These are phyloP conservation scores for Elaphurus davidianus DNA, from an alignment of 2,113 vertebrate species.

Conservation along the genomic window DNA sequence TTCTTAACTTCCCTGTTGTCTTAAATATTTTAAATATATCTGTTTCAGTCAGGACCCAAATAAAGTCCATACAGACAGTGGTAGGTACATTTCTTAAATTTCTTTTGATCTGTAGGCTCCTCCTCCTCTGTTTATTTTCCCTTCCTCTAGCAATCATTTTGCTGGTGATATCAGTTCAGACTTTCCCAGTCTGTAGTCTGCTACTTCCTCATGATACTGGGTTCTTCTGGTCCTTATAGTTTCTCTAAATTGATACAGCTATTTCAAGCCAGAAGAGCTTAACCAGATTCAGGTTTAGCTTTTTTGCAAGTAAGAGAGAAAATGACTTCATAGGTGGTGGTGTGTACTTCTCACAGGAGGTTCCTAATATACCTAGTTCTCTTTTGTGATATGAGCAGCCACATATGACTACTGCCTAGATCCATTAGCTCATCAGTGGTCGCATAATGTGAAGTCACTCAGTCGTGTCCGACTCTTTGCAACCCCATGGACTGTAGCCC, in stretches of 20 bases:
- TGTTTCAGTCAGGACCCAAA: neutral
- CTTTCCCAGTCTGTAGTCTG: constrained; percentile 3
- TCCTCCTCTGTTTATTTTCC: neutral
- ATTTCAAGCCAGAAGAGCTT: constrained; percentile 18
- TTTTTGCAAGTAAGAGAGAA: neutral
- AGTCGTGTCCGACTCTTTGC: too few species aligned
- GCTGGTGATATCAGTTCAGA: neutral
- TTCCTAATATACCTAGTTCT: neutral
- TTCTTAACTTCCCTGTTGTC: neutral
- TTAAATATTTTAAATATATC: constrained; percentile 14
- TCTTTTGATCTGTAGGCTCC: neutral
- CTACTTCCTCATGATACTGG: neutral
- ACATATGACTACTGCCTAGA: neutral
- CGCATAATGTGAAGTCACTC: neutral
- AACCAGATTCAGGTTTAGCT: neutral
- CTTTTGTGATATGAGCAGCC: neutral
- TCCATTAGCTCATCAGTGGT: neutral
- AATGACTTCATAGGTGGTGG: neutral
- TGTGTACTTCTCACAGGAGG: neutral
- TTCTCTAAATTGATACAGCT: constrained; percentile 25
- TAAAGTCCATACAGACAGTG: neutral
- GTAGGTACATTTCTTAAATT: neutral
- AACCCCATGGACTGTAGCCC: too few species aligned
- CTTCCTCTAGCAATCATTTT: neutral
- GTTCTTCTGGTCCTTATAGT: neutral